Evolutionary conservation across 2,113 vertebrate species (phyloP), one percentile per base, ranked within the genome.

Genomic region (Passer domesticus): DNA sequence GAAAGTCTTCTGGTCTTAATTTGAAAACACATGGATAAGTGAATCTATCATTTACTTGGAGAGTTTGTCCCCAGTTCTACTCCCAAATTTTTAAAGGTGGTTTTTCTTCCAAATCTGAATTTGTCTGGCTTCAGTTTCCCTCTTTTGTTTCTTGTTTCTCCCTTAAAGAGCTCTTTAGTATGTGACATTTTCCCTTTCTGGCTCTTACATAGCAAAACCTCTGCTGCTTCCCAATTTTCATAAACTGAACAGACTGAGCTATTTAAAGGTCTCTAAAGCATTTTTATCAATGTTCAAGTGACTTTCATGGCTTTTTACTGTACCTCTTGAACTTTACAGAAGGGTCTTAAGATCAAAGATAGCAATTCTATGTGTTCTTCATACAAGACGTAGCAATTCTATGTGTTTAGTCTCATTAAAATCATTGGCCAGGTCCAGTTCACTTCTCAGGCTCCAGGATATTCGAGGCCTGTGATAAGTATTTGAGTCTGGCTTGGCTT

Each of bases 121-220:
- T 90, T 83, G 31, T 80, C 70, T 94, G 94, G 55, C 73, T 92
- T 78, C 56, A 75, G 44, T 91, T 91, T 15, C 11, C 3, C 31
- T 39, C 83, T 87, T 93, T 87, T 89, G 86, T 92, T 92, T 92
- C 68, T 87, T 59, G 24, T 89, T 95, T 94, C 73, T 94, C 47
- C 49, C n/a, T 75, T 86, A 59, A 91, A 96, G 50, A 92, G 28
- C 44, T 92, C 52, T 89, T 81, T n/a, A 92, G 35, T 75, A 73
- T 90, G 67, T 92, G 86, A 72, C 47, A 56, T 92, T 93, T 93
- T 95, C 72, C 27, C 52, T 93, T 60, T 89, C 68, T 96, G 92
- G 52, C 43, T 62, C 59, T 90, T 92, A 52, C 46, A 47, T 16
- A 84, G 73, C 69, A 89, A 95, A 92, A 89, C 52, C 47, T 78